Evolutionary conservation across 2,888 invertebrate genomes (phyloP).

Genomic region (Agapetus fuscipes): DNA sequence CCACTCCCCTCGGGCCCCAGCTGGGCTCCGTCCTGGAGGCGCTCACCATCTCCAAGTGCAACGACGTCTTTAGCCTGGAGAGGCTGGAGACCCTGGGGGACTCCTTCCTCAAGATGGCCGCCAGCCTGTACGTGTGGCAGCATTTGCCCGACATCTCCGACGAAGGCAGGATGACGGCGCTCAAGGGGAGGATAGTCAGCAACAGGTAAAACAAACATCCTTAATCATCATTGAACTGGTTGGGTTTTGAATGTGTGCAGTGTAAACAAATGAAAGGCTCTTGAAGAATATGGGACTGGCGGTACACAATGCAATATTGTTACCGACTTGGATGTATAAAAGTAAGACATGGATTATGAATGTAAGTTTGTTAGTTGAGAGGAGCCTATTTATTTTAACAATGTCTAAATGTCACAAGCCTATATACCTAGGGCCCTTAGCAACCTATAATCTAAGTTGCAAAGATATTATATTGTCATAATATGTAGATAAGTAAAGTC

Average conservation of each 20-base stretch:
- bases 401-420: too few relatives aligned
- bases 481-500: too few relatives aligned
- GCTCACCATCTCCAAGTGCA: conserved; percentile 59
- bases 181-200: conserved; percentile 64
- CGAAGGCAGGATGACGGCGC: conserved; percentile 70
- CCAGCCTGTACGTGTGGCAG: conserved; percentile 62
- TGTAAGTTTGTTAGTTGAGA: too few relatives aligned
- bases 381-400: too few relatives aligned
- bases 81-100: conserved; percentile 83
- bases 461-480: too few relatives aligned
- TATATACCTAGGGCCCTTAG: too few relatives aligned
- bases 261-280: not conserved
- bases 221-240: not conserved
- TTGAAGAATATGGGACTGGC: too few relatives aligned
- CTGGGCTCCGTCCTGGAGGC: conserved; percentile 46
- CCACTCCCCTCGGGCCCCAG: conserved; percentile 34
- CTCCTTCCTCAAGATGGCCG: conserved; percentile 73
- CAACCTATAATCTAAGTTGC: too few relatives aligned
- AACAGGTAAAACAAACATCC: conserved; percentile 52
- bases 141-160: conserved; percentile 55
- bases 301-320: too few relatives aligned
- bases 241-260: not conserved
- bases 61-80: conserved; percentile 73
- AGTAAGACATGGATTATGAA: too few relatives aligned
- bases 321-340: too few relatives aligned